Conservation (phyloP, 2,888 invertebrate genomes). For the Schizaphis graminum region DNA sequence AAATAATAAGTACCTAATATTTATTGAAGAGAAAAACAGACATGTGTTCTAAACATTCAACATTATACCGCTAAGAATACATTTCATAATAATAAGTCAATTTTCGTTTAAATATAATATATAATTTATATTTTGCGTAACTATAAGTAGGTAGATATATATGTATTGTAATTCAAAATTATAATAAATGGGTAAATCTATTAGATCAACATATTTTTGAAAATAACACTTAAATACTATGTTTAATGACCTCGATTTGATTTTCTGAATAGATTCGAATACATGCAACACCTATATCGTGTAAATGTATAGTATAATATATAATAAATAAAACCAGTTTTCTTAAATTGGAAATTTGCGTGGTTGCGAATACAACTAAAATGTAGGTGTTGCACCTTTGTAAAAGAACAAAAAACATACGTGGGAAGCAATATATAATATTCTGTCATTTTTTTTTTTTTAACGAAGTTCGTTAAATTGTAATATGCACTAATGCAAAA, state of each 20-base stretch:
- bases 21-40: background rate
- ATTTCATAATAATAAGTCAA: background rate
- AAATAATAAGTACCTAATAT: slow-evolving; percentile 23
- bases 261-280: slow-evolving; percentile 14
- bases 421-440: slow-evolving; percentile 56
- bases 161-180: background rate
- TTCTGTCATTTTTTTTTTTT: slow-evolving; percentile 24
- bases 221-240: slow-evolving; percentile 36
- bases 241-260: slow-evolving; percentile 33
- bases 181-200: slow-evolving; percentile 13
- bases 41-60: slow-evolving; percentile 29
- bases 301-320: background rate
- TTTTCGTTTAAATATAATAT: slow-evolving; percentile 5
- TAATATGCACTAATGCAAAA: slow-evolving; percentile 9
- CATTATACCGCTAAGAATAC: background rate
- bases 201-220: slow-evolving; percentile 15
- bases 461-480: slow-evolving; percentile 9
- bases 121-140: background rate
- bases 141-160: slow-evolving; percentile 6
- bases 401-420: slow-evolving; percentile 32
- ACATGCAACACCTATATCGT: background rate
- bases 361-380: slow-evolving; percentile 54
- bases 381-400: slow-evolving; percentile 56
- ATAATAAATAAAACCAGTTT: slow-evolving; percentile 51
- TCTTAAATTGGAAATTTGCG: slow-evolving; percentile 58